phyloP scores from a whole-genome alignment of 2,797 vertebrate species.

The Rhyacichthys aspro region DNA sequence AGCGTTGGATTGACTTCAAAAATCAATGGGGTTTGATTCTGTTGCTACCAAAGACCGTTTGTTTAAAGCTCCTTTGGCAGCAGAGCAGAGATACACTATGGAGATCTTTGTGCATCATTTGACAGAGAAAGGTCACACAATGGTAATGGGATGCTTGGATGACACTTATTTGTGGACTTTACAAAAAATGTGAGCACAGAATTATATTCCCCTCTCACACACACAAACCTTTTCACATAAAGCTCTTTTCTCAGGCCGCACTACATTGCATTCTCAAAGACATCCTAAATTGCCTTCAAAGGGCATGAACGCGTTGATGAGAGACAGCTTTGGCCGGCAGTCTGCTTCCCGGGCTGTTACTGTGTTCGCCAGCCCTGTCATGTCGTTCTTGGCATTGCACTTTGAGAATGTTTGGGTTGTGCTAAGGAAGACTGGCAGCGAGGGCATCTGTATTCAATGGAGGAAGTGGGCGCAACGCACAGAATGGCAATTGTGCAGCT shows the following conservation, averaged over 20 bases:
- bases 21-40: slow-evolving; percentile 35
- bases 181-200: slow-evolving; percentile 4
- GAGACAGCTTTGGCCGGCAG: slow-evolving; percentile 17
- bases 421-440: slow-evolving; percentile 47
- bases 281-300: slow-evolving; percentile 11
- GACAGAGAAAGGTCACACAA: slow-evolving; percentile 48
- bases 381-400: slow-evolving; percentile 48
- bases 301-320: slow-evolving; percentile 15
- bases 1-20: slow-evolving; percentile 18
- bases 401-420: slow-evolving; percentile 49
- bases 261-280: not conserved
- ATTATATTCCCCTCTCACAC: not conserved
- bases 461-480: slow-evolving; percentile 33
- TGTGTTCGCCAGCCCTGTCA: slow-evolving; percentile 31
- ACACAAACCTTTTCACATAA: slow-evolving; percentile 11
- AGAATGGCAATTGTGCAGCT: slow-evolving; percentile 52
- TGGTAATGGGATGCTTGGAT: slow-evolving; percentile 44
- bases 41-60: slow-evolving; percentile 14
- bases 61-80: too few species aligned
- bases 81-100: slow-evolving; percentile 34
- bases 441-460: slow-evolving; percentile 57
- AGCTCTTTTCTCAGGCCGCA: slow-evolving; percentile 5
- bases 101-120: slow-evolving; percentile 38
- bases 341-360: slow-evolving; percentile 49
- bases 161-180: slow-evolving; percentile 23